Conservation (phyloP, 2,113 vertebrate species). For the Hippocampus comes region DNA sequence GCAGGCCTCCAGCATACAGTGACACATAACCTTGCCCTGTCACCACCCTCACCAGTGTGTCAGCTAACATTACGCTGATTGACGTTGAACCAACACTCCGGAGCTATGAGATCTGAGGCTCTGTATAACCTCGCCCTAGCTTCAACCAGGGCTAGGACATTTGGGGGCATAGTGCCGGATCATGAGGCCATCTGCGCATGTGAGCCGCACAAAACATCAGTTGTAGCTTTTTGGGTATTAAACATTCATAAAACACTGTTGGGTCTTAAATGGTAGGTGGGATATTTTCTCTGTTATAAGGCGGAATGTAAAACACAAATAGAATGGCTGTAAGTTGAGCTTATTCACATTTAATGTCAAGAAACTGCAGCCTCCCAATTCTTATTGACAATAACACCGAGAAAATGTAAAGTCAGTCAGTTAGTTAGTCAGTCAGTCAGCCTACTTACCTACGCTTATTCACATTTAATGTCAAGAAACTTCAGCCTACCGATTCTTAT, state of each 20-base stretch:
- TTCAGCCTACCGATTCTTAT: no score
- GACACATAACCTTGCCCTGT: constrained; percentile 78
- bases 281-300: not conserved
- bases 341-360: no score
- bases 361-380: no score
- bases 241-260: not conserved
- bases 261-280: not conserved
- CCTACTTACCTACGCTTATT: no score
- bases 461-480: no score
- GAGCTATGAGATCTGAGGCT: constrained; percentile 65
- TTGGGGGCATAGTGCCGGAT: constrained; percentile 51
- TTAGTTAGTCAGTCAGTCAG: no score
- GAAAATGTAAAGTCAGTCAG: no score
- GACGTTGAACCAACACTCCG: constrained; percentile 65
- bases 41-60: constrained; percentile 74
- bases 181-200: constrained; percentile 56
- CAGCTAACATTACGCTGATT: constrained; percentile 70
- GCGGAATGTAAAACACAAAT: not conserved
- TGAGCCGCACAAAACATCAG: constrained; percentile 14
- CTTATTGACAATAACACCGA: no score
- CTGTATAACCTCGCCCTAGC: constrained; percentile 70
- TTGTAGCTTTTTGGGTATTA: not conserved
- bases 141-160: constrained; percentile 64
- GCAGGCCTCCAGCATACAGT: constrained; percentile 63
- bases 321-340: not conserved